phyloP scores from a whole-genome alignment of 2,797 vertebrate genomes.

The Calcarius lapponicus region DNA sequence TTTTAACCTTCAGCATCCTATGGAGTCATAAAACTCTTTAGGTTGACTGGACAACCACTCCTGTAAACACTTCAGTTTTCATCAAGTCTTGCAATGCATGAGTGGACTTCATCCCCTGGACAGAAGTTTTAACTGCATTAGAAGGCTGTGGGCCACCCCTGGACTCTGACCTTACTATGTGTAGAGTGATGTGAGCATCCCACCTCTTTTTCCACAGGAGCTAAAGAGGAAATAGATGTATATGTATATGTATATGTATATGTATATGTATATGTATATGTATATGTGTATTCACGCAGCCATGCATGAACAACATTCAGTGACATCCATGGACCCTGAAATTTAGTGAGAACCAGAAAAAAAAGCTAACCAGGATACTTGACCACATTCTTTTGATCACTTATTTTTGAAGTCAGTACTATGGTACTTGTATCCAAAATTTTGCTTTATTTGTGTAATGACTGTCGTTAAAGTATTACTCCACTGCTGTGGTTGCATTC shows the following conservation, averaged over 20 bases:
- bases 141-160: not conserved
- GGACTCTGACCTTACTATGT: not conserved
- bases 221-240: not conserved
- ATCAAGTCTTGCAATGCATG: conserved; percentile 1
- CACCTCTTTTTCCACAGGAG: not conserved
- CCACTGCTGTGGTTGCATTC: not conserved
- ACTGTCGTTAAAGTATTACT: not conserved
- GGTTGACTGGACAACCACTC: not conserved
- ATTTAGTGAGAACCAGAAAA: not conserved
- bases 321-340: not conserved
- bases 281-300: not conserved
- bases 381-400: not conserved
- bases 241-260: not conserved
- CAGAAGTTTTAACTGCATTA: not conserved
- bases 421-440: not conserved
- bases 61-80: conserved; percentile 35
- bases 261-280: not conserved
- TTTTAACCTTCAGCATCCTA: conserved; percentile 25
- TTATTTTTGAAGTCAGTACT: not conserved
- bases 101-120: not conserved
- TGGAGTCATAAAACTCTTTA: not conserved
- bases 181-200: not conserved
- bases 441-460: not conserved
- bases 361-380: not conserved
- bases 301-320: not conserved